phyloP scores from a whole-genome alignment of 2,113 vertebrate species.

The Danio rerio region GRCz12tu NC_133177.1:25253001-25253500 shows the following conservation, averaged over 20 bases:
- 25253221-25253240: constrained; percentile 58
- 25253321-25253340: constrained; percentile 14
- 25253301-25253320: constrained; percentile 25
- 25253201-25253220: constrained; percentile 30
- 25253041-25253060: constrained; percentile 46
- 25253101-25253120: constrained; percentile 24
- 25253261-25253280: constrained; percentile 23
- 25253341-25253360: constrained; percentile 21
- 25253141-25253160: constrained; percentile 43
- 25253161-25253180: constrained; percentile 39
- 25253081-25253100: constrained; percentile 46
- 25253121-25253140: constrained; percentile 39
- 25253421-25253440: constrained; percentile 20
- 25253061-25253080: constrained; percentile 54
- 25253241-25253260: constrained; percentile 50
- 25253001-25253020: constrained; percentile 55
- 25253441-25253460: constrained; percentile 21
- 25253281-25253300: constrained; percentile 27
- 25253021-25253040: constrained; percentile 48
- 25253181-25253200: constrained; percentile 22
- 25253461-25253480: neutral
- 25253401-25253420: constrained; percentile 16
- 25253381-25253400: constrained; percentile 25
- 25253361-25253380: constrained; percentile 42
- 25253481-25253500: neutral